Evolutionary conservation across 1,140 invertebrate genomes (phyloP), one percentile per base, ranked within the genome.

Genomic region (Triops cancriformis): DNA sequence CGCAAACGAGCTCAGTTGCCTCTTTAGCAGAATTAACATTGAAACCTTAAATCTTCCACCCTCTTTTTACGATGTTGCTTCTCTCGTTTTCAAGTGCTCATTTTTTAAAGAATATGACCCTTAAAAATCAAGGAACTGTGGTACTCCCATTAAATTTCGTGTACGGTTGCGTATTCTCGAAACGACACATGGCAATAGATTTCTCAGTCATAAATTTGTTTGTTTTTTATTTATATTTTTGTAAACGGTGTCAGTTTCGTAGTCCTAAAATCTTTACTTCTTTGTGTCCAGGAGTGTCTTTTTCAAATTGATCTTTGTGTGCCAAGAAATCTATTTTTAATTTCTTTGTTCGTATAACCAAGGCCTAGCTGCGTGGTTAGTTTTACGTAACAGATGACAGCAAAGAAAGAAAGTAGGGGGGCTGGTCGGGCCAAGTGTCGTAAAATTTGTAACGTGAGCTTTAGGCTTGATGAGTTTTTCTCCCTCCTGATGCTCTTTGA

Each of bases 1-100:
- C 51, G 18, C 51, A 64, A 14, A 18, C 51, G 14, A 64, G 51
- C 51, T 64, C 51, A 23, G 51, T 64, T 64, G n/a, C 18, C 18
- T 64, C 51, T 64, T 64, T 64, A 64, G 51, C 51, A 6, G 51
- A 64, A 64, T 64, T 64, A 18, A 64, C 51, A 64, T 64, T 64
- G 23, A 64, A 64, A 64, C 23, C 14, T 5, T 23, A 18, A 64
- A n/a, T 14, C 23, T 6, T 18, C n/a, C 14, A 23, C 23, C n/a
- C 0, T 64, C 43, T 1, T 2, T 64, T 23, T n/a, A 64, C 23
- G 14, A 64, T 64, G 45, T 64, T 14, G 51, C 3, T 6, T 64
- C n/a, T 64, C 51, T 14, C 51, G 14, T 1, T 64, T 1, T 64
- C 5, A n/a, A n/a, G 14, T 64, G 1, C 14, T 11, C 9, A 14